These are phyloP conservation scores for Anser brachyrhynchus DNA, from an alignment of 2,113 vertebrate genomes.

Conservation along the genomic window DNA sequence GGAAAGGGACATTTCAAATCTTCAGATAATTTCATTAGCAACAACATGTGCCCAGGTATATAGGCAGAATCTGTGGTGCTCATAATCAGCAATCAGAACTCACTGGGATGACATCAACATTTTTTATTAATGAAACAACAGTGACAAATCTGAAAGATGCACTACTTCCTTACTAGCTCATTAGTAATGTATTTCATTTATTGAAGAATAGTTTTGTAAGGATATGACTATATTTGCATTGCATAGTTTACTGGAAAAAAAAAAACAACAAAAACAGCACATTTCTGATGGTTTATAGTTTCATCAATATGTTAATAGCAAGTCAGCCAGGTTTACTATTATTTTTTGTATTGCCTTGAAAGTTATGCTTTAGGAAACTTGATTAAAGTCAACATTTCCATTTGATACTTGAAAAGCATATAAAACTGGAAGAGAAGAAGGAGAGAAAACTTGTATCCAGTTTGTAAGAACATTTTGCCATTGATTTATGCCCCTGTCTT, in stretches of 20 bases:
- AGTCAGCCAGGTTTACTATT: not conserved
- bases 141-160: rapidly evolving
- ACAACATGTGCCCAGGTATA: rapidly evolving
- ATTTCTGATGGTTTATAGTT: not conserved
- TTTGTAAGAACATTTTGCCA: slow-evolving; percentile 31
- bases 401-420: not conserved
- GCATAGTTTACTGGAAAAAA: not conserved
- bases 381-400: not conserved
- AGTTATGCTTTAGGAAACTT: not conserved
- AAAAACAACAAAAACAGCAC: too few relatives aligned
- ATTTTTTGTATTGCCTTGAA: slow-evolving; percentile 1
- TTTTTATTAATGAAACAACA: not conserved
- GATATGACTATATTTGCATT: not conserved
- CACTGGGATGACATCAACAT: not conserved
- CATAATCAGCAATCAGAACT: not conserved
- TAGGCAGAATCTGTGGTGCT: not conserved
- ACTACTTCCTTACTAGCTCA: not conserved
- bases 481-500: slow-evolving; percentile 49
- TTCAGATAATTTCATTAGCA: not conserved
- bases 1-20: not conserved
- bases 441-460: not conserved
- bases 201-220: not conserved
- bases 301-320: slow-evolving; percentile 25
- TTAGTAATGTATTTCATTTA: not conserved
- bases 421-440: not conserved